Base-by-base conservation (phyloP, 2,888 invertebrate species). In the Luperina nickerlii region DNA sequence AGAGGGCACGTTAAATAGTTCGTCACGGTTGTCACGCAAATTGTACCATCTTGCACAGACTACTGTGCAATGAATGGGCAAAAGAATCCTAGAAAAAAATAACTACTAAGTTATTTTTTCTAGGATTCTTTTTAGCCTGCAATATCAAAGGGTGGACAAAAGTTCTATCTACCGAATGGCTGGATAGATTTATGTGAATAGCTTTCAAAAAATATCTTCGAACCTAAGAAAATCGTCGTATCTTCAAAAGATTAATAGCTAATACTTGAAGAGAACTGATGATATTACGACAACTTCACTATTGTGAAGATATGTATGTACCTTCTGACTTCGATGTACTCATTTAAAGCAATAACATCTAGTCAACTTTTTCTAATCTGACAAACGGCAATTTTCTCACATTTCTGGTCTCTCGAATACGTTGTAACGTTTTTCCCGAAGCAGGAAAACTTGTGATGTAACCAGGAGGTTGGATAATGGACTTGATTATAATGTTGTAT, bases 361-460 rank as follows among this genome's bases (percentile, higher is more conserved):
- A 76, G 20, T 51, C n/a, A 67, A 66, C 60, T 66, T 68, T 84
- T 81, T 73, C 51, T n/a, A 62, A 71, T 38, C 15, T 13, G 42
- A 63, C 48, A 54, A 65, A 66, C 75, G 9, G n/a, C 38, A 51
- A 42, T 71, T 67, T 73, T 8, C 80, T 70, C 24, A 42, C 62
- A 63, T 57, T 70, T 74, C 86, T 85, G 4, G 54, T 65, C 20
- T 51, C 45, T 11, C 67, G 9, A 38, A 80, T 32, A 51, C 27
- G 54, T 66, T 45, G 4, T 38, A 68, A 57, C 48, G 60, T 45
- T 84, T 82, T 76, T 51, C 20, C 18, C 62, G 8, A 27, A 79
- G n/a, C 87, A 87, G 87, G 87, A 86, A 84, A 57, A 27, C 51
- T 27, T 13, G 65, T 83, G 45, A 68, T 18, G 57, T 76, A 85